phyloP scores from a whole-genome alignment of 30 jellyfish, hydroid and myxozoan species.

The Hydra vulgaris region DNA sequence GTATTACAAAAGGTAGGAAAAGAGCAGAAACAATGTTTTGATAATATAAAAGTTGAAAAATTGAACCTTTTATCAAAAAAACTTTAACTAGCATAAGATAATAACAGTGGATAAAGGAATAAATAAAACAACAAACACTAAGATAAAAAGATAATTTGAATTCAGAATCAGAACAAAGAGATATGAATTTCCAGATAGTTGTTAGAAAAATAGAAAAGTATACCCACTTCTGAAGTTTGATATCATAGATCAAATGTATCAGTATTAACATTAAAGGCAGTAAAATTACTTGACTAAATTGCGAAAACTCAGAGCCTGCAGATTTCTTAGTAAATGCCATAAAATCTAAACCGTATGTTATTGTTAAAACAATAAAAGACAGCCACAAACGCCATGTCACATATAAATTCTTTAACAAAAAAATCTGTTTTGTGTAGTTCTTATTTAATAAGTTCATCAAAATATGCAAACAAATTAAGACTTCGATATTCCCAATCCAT shows the following conservation, averaged over 20 bases:
- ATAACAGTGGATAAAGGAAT: neutral
- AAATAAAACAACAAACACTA: constrained; percentile 1
- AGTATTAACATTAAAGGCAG: neutral
- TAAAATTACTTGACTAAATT: constrained; percentile 7
- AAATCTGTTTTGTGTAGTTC: neutral
- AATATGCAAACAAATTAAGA: constrained; percentile 1
- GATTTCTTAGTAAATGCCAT: constrained; percentile 15
- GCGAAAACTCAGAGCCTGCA: constrained; percentile 23
- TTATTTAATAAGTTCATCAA: neutral
- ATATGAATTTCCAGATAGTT: constrained; percentile 7
- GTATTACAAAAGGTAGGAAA: neutral
- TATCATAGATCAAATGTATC: neutral
- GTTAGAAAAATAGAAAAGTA: neutral
- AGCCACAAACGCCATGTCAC: neutral
- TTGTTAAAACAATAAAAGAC: neutral
- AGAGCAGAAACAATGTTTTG: neutral
- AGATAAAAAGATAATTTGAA: constrained; percentile 4
- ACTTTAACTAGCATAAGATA: constrained; percentile 6
- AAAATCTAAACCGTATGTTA: constrained; percentile 11
- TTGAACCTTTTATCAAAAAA: neutral
- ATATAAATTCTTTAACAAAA: neutral
- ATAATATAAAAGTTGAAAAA: constrained; percentile 5
- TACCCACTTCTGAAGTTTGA: neutral
- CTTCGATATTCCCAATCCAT: constrained; percentile 5
- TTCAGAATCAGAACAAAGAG: constrained; percentile 8